phyloP scores from a whole-genome alignment of 2,113 vertebrate genomes.

The Electrona antarctica region DNA sequence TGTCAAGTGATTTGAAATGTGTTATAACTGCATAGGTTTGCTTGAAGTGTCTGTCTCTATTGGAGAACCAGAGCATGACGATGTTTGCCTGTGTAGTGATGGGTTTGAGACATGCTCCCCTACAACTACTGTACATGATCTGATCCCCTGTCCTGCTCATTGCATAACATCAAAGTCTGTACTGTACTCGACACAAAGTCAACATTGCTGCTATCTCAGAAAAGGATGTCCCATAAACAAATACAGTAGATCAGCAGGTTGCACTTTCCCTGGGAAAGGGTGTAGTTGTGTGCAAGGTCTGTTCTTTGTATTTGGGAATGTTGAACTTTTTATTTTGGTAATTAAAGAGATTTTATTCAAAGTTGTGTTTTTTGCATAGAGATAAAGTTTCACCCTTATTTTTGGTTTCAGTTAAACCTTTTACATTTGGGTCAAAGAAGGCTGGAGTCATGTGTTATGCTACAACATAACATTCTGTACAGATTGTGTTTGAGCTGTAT shows the following conservation, averaged over 20 bases:
- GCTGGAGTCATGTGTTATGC: no score
- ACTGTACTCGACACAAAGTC: conserved; percentile 40
- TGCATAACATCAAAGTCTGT: conserved; percentile 28
- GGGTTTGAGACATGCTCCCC: conserved; percentile 11
- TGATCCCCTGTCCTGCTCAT: conserved; percentile 1
- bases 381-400: no score
- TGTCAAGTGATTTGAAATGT: conserved; percentile 47
- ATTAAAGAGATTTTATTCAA: conserved; percentile 71
- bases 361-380: conserved; percentile 3
- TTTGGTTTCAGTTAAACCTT: no score
- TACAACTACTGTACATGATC: neutral
- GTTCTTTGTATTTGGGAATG: conserved; percentile 74
- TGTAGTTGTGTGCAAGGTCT: conserved; percentile 58
- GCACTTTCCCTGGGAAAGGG: conserved; percentile 52
- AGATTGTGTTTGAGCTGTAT: no score
- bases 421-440: no score
- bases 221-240: conserved; percentile 35
- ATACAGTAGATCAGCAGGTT: conserved; percentile 43
- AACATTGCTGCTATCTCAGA: conserved; percentile 63
- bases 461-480: no score
- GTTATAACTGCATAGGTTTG: conserved; percentile 41
- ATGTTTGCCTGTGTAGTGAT: conserved; percentile 23
- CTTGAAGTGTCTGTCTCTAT: conserved; percentile 24
- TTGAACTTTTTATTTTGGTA: conserved; percentile 76
- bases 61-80: conserved; percentile 43